These are phyloP conservation scores for Nomada fucata DNA, from an alignment of 2,888 invertebrate genomes.

Conservation along the genomic window DNA sequence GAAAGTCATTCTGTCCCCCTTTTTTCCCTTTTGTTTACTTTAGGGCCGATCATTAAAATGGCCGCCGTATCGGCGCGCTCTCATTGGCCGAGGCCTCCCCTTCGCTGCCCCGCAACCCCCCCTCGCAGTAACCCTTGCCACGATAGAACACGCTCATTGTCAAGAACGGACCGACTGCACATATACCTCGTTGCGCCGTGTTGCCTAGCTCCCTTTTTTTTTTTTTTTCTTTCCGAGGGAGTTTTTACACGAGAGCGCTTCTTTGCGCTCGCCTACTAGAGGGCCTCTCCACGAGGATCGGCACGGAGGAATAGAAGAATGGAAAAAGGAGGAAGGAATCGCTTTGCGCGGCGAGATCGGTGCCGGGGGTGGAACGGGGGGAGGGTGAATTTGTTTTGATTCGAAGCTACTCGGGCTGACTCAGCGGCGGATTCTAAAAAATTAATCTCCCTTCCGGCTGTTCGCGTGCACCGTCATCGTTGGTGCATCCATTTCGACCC, in stretches of 20 bases:
- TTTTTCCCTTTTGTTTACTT: slow-evolving; percentile 82
- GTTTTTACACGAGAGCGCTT: slow-evolving; percentile 49
- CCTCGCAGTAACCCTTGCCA: slow-evolving; percentile 43
- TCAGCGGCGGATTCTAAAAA: slow-evolving; percentile 52
- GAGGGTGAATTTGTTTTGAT: slow-evolving; percentile 52
- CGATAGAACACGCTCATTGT: slow-evolving; percentile 75
- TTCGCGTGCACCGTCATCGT: background rate
- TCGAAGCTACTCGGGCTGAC: slow-evolving; percentile 52
- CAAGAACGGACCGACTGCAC: slow-evolving; percentile 50
- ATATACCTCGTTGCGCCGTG: slow-evolving; percentile 39
- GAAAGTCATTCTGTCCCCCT: slow-evolving; percentile 80
- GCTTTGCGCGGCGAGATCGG: slow-evolving; percentile 23
- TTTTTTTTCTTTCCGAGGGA: slow-evolving; percentile 9
- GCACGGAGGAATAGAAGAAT: slow-evolving; percentile 31
- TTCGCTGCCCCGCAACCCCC: slow-evolving; percentile 59
- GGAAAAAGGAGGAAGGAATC: slow-evolving; percentile 30
- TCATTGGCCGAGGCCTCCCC: slow-evolving; percentile 81
- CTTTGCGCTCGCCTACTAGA: slow-evolving; percentile 47
- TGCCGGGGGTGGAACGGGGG: background rate
- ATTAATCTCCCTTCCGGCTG: slow-evolving; percentile 47
- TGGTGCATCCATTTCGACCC: background rate
- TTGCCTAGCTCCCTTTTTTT: slow-evolving; percentile 30
- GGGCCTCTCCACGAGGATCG: slow-evolving; percentile 51
- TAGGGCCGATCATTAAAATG: slow-evolving; percentile 84
- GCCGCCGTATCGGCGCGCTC: slow-evolving; percentile 81